Base-by-base conservation (phyloP, 2,797 vertebrate species). In the Cyclura pinguis region DNA sequence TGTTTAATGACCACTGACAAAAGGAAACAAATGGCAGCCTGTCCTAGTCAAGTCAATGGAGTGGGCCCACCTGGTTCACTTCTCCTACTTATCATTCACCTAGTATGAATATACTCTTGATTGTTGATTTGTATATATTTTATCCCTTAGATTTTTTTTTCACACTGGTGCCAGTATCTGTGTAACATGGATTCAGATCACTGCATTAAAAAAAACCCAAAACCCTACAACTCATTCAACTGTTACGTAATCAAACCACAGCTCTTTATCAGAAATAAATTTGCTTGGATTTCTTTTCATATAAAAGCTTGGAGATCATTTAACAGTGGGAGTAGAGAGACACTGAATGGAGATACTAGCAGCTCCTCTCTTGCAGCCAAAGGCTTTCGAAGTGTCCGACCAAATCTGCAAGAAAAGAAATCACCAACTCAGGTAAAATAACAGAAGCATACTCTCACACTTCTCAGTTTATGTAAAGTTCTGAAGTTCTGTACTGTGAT, bases 371-470 rank as follows among this genome's bases (percentile, higher is more conserved):
- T 99, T 93, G 98, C 98, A 95, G 98, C 99, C 95, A 99, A 99
- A 98, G 99, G 99, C 80, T 99, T 99, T 95, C 98, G 99, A 95
- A 99, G 99, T 0, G 98, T 99, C 95, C 97, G 98, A 91, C 99
- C 99, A 94, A 99, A 98, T 94, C 97, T 99, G 0, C 98, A 99
- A 96, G 99, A 99, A 91, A 99, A 98, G 96, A 99, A 97, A 95
- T 98, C 98, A 16, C 98, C 98, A 86, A 96, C 97, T 93, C 98
- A 98, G 98, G 99, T 99, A 98, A 98, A 93, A 91, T 82, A 35
- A 67, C 87, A 86, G 4, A 27, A 80, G 59, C 16, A 3, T 0
- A 0, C 0, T 83, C 80, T 82, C 50, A 74, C 77, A 42, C 35
- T 69, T 91, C 0, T 92, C 50, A 35, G 38, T 7, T 84, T 77